A percentile compares a stretch with the other conserved stretches of the same genome.
Evolutionary conservation across 2,113 vertebrate genomes (phyloP).

Genomic region (Mirounga angustirostris): DNA sequence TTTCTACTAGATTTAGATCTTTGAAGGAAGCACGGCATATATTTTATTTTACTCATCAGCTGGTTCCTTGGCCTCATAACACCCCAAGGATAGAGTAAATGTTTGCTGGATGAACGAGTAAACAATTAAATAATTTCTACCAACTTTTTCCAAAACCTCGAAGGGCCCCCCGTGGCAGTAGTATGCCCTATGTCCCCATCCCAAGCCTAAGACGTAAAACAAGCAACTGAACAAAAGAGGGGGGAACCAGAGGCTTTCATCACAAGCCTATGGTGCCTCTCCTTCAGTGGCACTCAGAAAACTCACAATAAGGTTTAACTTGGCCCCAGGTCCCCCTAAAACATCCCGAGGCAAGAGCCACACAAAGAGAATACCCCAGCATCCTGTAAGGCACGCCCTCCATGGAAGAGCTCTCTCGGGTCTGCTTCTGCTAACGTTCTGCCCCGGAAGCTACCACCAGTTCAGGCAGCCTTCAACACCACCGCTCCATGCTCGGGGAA

Average conservation of each 20-base stretch:
- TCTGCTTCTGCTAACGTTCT: not conserved
- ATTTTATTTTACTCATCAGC: not conserved
- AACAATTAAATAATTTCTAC: slow-evolving; percentile 9
- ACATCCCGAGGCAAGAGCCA: not conserved
- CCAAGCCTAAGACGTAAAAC: not conserved
- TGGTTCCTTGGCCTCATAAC: not conserved
- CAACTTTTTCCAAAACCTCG: not conserved
- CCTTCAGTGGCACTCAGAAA: not conserved
- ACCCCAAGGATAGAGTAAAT: not conserved
- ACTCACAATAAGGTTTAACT: not conserved
- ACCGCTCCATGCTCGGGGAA: not conserved
- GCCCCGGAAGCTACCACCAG: not conserved
- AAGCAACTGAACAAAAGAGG: not conserved
- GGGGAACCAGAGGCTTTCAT: not conserved
- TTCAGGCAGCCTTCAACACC: not conserved
- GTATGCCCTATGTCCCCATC: too few species aligned
- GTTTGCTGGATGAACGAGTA: slow-evolving; percentile 22
- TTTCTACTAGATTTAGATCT: not conserved
- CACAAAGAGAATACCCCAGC: not conserved
- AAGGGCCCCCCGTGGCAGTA: not conserved
- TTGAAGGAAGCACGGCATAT: not conserved
- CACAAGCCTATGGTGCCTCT: not conserved
- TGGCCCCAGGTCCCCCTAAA: not conserved
- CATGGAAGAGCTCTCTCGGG: not conserved
- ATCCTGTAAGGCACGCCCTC: not conserved